Percentiles rank a stretch among this genome's conserved stretches.
Conservation (phyloP, 2,888 invertebrate species). For the Acleris holmiana region DNA sequence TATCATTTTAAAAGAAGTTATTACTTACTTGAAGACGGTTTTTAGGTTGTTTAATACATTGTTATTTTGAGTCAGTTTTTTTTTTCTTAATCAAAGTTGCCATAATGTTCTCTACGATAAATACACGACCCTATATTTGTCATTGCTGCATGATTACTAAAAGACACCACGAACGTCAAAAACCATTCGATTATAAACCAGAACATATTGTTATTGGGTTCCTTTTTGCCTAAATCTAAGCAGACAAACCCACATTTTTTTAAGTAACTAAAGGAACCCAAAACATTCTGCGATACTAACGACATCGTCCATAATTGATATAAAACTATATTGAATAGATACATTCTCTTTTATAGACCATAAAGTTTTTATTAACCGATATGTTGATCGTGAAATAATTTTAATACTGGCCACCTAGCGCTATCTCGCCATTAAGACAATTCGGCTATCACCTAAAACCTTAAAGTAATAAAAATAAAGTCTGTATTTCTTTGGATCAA, state of each 20-base stretch:
- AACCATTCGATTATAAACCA: too few species aligned
- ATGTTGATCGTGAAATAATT: slow-evolving; percentile 70
- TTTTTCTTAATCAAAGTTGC: too few species aligned
- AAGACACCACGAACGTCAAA: too few species aligned
- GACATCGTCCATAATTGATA: slow-evolving; percentile 50
- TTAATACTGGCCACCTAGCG: slow-evolving; percentile 75
- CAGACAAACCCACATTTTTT: too few species aligned
- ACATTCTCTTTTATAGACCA: slow-evolving; percentile 63
- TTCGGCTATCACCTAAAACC: slow-evolving; percentile 6
- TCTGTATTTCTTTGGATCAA: background rate
- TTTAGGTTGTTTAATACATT: too few species aligned
- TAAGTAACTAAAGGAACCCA: slow-evolving; percentile 12
- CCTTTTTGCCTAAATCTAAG: background rate
- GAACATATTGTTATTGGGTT: too few species aligned
- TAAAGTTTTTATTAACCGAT: slow-evolving; percentile 63
- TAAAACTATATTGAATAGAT: slow-evolving; percentile 57
- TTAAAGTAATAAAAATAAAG: background rate
- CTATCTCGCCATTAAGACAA: slow-evolving; percentile 4
- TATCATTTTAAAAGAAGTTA: too few species aligned
- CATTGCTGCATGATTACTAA: too few species aligned
- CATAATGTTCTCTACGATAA: too few species aligned
- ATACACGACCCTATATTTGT: too few species aligned
- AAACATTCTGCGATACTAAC: slow-evolving; percentile 34
- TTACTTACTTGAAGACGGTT: too few species aligned
- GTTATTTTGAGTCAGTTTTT: too few species aligned